These are phyloP conservation scores for Montipora sp. DNA, from an alignment of 64 coral and sea anemone genomes.

Conservation along the genomic window DNA sequence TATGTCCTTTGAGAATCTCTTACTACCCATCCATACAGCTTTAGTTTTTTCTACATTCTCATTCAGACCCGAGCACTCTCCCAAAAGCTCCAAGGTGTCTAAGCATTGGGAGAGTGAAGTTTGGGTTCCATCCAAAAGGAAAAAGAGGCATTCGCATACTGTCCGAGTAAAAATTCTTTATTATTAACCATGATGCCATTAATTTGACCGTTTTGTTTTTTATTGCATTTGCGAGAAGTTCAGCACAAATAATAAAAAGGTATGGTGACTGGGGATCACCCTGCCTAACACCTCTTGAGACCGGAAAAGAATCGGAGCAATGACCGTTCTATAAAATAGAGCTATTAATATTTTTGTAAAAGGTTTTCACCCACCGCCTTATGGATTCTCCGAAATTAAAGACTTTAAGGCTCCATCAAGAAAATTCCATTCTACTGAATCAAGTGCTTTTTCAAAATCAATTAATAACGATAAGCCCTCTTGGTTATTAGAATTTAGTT, in stretches of 20 bases:
- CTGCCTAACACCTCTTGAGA: constrained; percentile 16
- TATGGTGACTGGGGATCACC: constrained; percentile 12
- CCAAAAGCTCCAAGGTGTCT: neutral
- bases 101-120: neutral
- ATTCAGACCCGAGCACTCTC: neutral
- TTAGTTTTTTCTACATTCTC: neutral
- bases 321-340: neutral
- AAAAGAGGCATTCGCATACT: neutral
- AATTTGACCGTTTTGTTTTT: constrained; percentile 13
- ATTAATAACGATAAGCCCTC: neutral
- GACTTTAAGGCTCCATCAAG: neutral
- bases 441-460: neutral
- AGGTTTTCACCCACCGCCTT: neutral
- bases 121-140: neutral
- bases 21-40: neutral
- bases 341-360: neutral
- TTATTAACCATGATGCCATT: neutral
- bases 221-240: constrained; percentile 2
- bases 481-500: constrained; percentile 1
- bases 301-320: neutral
- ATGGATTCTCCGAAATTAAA: neutral
- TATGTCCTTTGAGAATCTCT: neutral
- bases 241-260: constrained; percentile 23
- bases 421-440: neutral
- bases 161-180: neutral